Conservation (phyloP, 37 sponge, comb jelly and placozoan species). For the Halisarca cf. caerulea region DNA sequence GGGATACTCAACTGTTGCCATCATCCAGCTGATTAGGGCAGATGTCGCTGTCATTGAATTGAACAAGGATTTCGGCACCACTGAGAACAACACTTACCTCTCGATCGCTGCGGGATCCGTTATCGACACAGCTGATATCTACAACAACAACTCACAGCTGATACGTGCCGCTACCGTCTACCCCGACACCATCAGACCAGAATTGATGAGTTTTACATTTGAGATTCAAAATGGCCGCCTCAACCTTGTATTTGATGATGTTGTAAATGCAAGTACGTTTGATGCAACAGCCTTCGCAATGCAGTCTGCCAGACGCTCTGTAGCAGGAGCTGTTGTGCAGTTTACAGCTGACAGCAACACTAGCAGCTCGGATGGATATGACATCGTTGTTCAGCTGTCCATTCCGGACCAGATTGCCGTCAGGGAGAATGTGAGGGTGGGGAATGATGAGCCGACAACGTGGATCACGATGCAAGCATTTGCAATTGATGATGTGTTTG, state of each 20-base stretch:
- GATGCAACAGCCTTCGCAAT: slow-evolving; percentile 82
- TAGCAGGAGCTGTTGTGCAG: slow-evolving; percentile 35
- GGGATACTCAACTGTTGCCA: slow-evolving; percentile 24
- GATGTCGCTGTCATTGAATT: slow-evolving; percentile 66
- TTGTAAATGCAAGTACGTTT: slow-evolving; percentile 76
- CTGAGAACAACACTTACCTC: slow-evolving; percentile 62
- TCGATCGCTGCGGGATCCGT: slow-evolving; percentile 49
- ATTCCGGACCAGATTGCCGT: slow-evolving; percentile 68
- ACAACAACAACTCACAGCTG: slow-evolving; percentile 43
- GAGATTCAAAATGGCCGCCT: slow-evolving; percentile 80
- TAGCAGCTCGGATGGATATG: slow-evolving; percentile 65
- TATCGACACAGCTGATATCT: slow-evolving; percentile 64
- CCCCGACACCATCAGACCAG: slow-evolving; percentile 70
- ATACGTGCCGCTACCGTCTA: slow-evolving; percentile 30
- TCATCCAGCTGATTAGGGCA: slow-evolving; percentile 16
- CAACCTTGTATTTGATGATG: slow-evolving; percentile 75
- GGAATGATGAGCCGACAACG: slow-evolving; percentile 42
- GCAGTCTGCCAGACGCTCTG: slow-evolving; percentile 53
- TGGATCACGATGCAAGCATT: slow-evolving; percentile 88
- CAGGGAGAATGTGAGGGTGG: slow-evolving; percentile 66
- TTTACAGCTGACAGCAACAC: slow-evolving; percentile 57
- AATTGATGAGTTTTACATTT: slow-evolving; percentile 56
- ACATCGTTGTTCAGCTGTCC: slow-evolving; percentile 51
- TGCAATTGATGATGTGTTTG: slow-evolving; percentile 89
- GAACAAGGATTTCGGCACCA: slow-evolving; percentile 59